Base-by-base conservation (phyloP, 1,140 invertebrate genomes). In the Drosophila dunni region DNA sequence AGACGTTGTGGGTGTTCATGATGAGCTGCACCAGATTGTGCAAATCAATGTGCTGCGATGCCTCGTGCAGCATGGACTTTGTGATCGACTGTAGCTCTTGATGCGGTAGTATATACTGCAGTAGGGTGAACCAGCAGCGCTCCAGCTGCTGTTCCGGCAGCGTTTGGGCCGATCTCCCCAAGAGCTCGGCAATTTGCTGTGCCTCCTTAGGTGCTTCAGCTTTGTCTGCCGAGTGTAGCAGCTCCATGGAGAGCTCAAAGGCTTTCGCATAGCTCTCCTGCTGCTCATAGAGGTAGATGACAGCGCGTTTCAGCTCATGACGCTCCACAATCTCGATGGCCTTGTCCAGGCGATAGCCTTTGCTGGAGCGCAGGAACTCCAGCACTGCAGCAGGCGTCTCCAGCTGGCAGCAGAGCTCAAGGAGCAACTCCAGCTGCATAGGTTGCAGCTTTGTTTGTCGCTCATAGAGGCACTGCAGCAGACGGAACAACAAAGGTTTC, bases 321-420 rank as follows among this genome's bases (percentile, higher is more conserved):
- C 90, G 77, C 71, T 91, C 72, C 0, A 92, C 93, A 42, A 94
- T 92, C 51, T 79, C 82, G 40, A 94, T 81, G 50, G 93, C 93
- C 58, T 91, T 61, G 29, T 93, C 92, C 13, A 91, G 72, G 1
- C 91, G 81, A 75, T 93, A 88, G 10, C 76, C 71, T 0, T 46
- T 63, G 63, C 66, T 88, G 46, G 45, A 75, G 48, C 40, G 88
- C 10, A 92, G 83, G 90, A 92, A 92, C 45, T 81, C 78, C 56
- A 74, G 78, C 67, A 92, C 82, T 9, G 33, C 64, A 9, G 69
- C 46, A 1, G 88, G 50, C 11, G 92, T 93, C 53, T 95, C 93
- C 84, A 94, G 92, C 70, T 94, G 92, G 80, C 96, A 97, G 93
- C 97, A 94, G 3, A 97, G 92, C 54, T 95, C 93, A 50, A 97